These are phyloP conservation scores for Anabacerthia variegaticeps DNA, from an alignment of 2,797 vertebrate species.

Conservation along the genomic window DNA sequence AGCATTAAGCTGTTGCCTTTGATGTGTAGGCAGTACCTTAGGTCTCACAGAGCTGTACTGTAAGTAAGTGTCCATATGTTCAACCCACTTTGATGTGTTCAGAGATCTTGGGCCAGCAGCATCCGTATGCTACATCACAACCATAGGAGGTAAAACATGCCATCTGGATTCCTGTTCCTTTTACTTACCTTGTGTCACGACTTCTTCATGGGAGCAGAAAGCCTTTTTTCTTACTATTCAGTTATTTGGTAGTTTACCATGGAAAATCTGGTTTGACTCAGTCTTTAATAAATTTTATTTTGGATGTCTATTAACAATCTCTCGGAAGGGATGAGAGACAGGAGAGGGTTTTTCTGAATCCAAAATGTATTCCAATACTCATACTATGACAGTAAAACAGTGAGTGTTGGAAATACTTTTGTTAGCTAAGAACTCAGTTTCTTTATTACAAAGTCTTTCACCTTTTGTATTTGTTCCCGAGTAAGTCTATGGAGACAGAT, in stretches of 20 bases:
- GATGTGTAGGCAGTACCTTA: slow-evolving; percentile 50
- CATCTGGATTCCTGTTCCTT: slow-evolving; percentile 30
- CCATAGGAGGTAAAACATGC: slow-evolving; percentile 13
- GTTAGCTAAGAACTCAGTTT: background rate
- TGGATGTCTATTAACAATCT: background rate
- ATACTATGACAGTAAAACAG: background rate
- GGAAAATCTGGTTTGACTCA: background rate
- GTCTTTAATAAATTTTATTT: background rate
- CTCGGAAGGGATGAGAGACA: background rate
- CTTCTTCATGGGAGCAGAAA: background rate
- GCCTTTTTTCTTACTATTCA: background rate
- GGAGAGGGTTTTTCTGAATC: background rate
- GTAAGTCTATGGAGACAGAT: background rate
- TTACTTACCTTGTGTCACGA: background rate
- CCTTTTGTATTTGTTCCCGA: background rate
- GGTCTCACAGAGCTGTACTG: slow-evolving; percentile 26
- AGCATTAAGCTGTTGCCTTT: slow-evolving; percentile 51
- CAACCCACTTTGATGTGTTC: slow-evolving; percentile 33
- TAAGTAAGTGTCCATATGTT: slow-evolving; percentile 55
- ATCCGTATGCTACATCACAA: slow-evolving; percentile 23
- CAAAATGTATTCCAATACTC: background rate
- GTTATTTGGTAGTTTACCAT: background rate
- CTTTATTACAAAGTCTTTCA: background rate
- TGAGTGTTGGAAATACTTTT: background rate
- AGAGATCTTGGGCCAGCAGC: slow-evolving; percentile 49